Evolutionary conservation across 2,797 vertebrate genomes (phyloP).

Genomic region (Chaunax sp.): DNA sequence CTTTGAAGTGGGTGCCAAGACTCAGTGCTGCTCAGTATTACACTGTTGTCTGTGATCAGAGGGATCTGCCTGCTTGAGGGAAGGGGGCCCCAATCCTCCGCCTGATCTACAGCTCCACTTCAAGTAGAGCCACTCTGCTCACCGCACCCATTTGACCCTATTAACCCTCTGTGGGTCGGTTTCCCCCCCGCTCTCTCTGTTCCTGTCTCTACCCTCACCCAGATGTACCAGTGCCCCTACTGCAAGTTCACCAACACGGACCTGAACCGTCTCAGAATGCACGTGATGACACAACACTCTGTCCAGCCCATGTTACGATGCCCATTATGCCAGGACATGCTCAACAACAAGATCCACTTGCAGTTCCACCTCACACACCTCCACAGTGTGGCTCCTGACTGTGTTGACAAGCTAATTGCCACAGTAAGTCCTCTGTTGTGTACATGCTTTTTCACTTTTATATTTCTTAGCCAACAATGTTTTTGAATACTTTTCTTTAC

Average conservation of each 20-base stretch:
- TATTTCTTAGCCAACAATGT: not conserved
- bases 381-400: conserved; percentile 98
- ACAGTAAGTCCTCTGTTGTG: conserved; percentile 86
- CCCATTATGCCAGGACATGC: conserved; percentile 98
- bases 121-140: conserved; percentile 42
- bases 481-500: conserved; percentile 11
- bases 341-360: conserved; percentile 99
- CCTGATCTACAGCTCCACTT: conserved; percentile 58
- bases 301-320: conserved; percentile 98
- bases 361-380: conserved; percentile 99
- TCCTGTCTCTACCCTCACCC: conserved; percentile 28
- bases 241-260: conserved; percentile 98
- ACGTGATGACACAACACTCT: conserved; percentile 99
- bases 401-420: conserved; percentile 97
- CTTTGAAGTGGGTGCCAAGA: conserved; percentile 84
- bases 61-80: conserved; percentile 63
- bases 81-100: conserved; percentile 46
- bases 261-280: conserved; percentile 96
- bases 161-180: conserved; percentile 55
- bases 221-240: conserved; percentile 99
- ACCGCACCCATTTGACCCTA: conserved; percentile 42
- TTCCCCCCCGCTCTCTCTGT: not conserved
- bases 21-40: conserved; percentile 70
- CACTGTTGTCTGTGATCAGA: conserved; percentile 77
- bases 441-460: not conserved